Conservation (phyloP, 2,113 vertebrate genomes). For the Nipponia nippon region DNA sequence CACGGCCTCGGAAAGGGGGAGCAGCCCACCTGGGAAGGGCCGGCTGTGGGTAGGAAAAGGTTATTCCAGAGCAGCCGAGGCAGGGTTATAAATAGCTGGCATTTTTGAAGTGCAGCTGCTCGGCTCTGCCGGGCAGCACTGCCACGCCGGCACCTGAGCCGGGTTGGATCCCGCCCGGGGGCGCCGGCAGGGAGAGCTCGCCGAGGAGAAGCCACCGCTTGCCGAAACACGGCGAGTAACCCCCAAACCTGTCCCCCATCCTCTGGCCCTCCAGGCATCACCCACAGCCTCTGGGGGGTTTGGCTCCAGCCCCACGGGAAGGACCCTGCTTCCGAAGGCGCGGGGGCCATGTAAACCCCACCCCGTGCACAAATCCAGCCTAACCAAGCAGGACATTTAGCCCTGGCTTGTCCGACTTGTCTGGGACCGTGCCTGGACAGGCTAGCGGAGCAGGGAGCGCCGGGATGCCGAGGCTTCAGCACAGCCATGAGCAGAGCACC, state of each 20-base stretch:
- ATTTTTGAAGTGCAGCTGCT: slow-evolving; percentile 52
- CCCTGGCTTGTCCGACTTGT: rapidly evolving
- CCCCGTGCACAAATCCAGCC: not conserved
- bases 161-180: not conserved
- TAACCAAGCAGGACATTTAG: not conserved
- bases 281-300: rapidly evolving
- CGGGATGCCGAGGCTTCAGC: not conserved
- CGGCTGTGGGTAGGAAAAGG: not conserved
- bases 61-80: not conserved
- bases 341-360: not conserved
- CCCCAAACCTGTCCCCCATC: not conserved
- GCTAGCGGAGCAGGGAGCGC: not conserved
- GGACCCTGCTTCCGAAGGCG: rapidly evolving
- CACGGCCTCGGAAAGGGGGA: not conserved
- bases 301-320: not conserved
- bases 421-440: not conserved
- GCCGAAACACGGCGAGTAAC: not conserved
- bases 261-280: rapidly evolving
- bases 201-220: not conserved
- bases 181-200: not conserved
- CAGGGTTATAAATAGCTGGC: slow-evolving; percentile 54
- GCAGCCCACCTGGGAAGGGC: slow-evolving; percentile 18
- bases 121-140: not conserved
- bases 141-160: slow-evolving; percentile 47
- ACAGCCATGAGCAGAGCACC: not conserved